phyloP scores from a whole-genome alignment of 2,888 invertebrate genomes.

The Merodon equestris region DNA sequence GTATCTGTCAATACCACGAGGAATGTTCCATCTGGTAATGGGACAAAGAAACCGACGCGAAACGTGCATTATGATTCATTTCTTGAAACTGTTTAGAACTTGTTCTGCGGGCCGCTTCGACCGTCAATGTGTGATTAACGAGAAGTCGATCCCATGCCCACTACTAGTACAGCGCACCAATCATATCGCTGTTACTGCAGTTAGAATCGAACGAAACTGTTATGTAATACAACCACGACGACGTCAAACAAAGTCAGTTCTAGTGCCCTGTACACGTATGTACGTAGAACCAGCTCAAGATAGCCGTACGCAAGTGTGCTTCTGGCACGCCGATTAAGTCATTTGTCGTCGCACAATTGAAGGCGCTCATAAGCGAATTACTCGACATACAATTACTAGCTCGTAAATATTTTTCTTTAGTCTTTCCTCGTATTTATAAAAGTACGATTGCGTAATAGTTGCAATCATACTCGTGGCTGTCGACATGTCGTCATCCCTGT shows the following conservation, averaged over 20 bases:
- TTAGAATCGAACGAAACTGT: constrained; percentile 32
- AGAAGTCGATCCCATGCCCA: too few species aligned
- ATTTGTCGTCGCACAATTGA: constrained; percentile 38
- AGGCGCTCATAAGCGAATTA: background rate
- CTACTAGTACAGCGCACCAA: too few species aligned
- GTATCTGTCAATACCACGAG: too few species aligned
- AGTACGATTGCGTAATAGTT: constrained; percentile 51
- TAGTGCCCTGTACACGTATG: too few species aligned
- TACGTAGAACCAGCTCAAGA: too few species aligned
- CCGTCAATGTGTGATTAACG: too few species aligned
- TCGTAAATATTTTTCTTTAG: constrained; percentile 19
- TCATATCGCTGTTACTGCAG: background rate
- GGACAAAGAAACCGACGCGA: constrained; percentile 37
- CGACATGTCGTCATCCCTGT: constrained; percentile 13
- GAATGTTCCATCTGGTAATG: background rate
- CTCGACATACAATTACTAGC: constrained; percentile 55
- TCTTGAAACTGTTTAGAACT: background rate
- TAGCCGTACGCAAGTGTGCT: too few species aligned
- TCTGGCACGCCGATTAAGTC: constrained; percentile 49
- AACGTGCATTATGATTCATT: background rate
- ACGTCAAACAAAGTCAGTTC: background rate
- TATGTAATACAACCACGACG: constrained; percentile 46
- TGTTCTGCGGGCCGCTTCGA: too few species aligned
- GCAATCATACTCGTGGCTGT: constrained; percentile 19
- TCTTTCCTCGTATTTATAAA: constrained; percentile 2